Base-by-base conservation (phyloP, 1,140 invertebrate species). In the Drosophila suzukii region DNA sequence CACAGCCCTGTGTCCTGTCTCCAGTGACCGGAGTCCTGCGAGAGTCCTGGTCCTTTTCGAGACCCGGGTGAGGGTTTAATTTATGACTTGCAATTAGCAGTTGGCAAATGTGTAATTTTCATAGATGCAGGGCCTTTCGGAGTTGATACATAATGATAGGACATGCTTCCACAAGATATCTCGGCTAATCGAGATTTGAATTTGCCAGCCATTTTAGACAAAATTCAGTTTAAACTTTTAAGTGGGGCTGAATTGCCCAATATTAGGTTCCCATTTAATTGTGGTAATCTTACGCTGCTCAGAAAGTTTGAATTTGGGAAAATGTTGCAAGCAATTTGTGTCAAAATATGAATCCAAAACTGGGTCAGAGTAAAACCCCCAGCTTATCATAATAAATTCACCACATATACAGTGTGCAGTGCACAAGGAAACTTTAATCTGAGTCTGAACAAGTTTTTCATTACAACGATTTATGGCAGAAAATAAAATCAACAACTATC, bases 71-170 rank as follows among this genome's bases (percentile, higher is more conserved):
- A 70, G 65, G 43, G 67, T 66, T 66, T 75, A 86, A 86, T 88
- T 86, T 86, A 86, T 88, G 70, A 70, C 83, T 68, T 78, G 83
- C 82, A 86, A 86, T 86, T 86, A 86, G 83, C 71, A 88, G 81
- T 80, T 82, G 82, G 82, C 82, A 88, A 86, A 88, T 86, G 71
- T 85, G 75, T 88, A 76, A 86, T 75, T 81, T 81, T 86, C 76
- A 77, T 82, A 68, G 79, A 53, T 68, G 60, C 49, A 65, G 56
- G 38, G 56, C 63, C 43, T 54, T 60, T 27, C 34, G 36, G 36
- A 56, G 50, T 55, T 71, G 63, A 71, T 71, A 76, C 60, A 72
- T 83, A 66, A 80, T 70, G 50, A 68, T 76, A 63, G 74, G 66
- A 57, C 55, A 61, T 61, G 71, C 54, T 46, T 49, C 49, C 46